Evolutionary conservation across 2,888 invertebrate species (phyloP), one percentile per base, ranked within the genome.

Genomic region (Tetrapedia diversipes): DNA sequence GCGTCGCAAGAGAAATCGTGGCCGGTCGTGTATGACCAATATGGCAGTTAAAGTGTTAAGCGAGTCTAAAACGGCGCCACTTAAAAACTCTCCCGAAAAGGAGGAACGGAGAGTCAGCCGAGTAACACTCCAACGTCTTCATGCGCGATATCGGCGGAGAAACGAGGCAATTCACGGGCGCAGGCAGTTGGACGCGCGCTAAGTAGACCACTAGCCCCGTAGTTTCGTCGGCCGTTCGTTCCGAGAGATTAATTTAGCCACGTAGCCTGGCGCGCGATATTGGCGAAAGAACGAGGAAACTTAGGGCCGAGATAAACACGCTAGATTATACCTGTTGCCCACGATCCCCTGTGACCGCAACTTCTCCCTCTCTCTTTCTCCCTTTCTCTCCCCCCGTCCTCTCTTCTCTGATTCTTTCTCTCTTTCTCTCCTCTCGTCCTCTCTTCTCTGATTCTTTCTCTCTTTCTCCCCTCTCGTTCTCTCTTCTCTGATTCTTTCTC

Each of bases 291-390:
- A 70, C 61, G 71, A 64, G 79, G 54, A 68, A 74, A 80, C 63
- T 78, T 78, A 78, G 60, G 65, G 64, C 60, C n/a, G 63, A 74
- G 74, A 80, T 80, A 80, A 80, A 77, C 79, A 80, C 64, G 71
- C 65, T 65, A 78, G 80, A 80, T 80, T 80, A 79, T 79, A 80
- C 80, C 80, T 80, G 80, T 80, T 80, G 80, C 80, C 73, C 32
- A 43, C 32, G 67, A 72, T 79, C 77, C 77, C 70, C 72, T 60
- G 67, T 70, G 74, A 70, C 70, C 75, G 37, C 60, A 37, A 45
- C 29, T 11, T 27, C n/a, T 24, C 4, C 4, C 19, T 53, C 37
- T 37, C 37, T 22, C 37, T 54, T 7, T 41, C 41, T 41, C 19
- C 19, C 51, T 37, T 27, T 63, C 63, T 34, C 14, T n/a, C 37